Percentiles rank a stretch among this genome's conserved stretches.
Conservation (phyloP, 2,888 invertebrate species). For the Tortrix viridana region DNA sequence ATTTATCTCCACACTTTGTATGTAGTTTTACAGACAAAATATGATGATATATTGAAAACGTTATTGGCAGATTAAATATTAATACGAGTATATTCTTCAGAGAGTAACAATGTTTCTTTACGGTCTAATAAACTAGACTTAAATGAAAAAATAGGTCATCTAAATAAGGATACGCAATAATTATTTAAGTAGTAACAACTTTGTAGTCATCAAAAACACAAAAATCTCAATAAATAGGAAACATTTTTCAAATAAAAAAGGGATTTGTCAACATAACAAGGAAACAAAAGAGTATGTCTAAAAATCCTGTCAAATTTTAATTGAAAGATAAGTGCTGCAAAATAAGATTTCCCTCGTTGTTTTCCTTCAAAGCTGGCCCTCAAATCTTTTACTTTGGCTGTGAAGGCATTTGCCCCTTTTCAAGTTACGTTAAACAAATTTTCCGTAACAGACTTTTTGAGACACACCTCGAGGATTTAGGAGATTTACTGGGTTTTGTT, state of each 20-base stretch:
- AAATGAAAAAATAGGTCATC: too few relatives aligned
- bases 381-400: conserved; percentile 72
- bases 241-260: conserved; percentile 11
- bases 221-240: conserved; percentile 15
- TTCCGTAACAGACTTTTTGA: conserved; percentile 75
- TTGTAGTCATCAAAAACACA: conserved; percentile 19
- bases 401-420: conserved; percentile 69
- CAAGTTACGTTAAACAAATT: conserved; percentile 78
- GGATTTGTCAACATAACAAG: conserved; percentile 27
- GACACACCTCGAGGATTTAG: conserved; percentile 74
- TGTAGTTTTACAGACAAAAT: too few relatives aligned
- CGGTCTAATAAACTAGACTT: too few relatives aligned
- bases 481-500: conserved; percentile 72
- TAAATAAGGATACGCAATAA: too few relatives aligned
- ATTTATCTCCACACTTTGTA: too few relatives aligned
- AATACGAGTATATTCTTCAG: too few relatives aligned
- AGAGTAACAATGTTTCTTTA: too few relatives aligned
- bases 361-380: conserved; percentile 62
- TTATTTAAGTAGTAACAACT: too few relatives aligned
- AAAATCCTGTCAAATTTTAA: conserved; percentile 60
- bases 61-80: too few relatives aligned
- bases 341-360: conserved; percentile 61
- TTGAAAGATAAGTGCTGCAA: conserved; percentile 67
- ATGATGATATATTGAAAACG: too few relatives aligned
- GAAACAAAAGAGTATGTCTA: conserved; percentile 31